Conservation (phyloP, 2,113 vertebrate genomes). For the Ahaetulla prasina region DNA sequence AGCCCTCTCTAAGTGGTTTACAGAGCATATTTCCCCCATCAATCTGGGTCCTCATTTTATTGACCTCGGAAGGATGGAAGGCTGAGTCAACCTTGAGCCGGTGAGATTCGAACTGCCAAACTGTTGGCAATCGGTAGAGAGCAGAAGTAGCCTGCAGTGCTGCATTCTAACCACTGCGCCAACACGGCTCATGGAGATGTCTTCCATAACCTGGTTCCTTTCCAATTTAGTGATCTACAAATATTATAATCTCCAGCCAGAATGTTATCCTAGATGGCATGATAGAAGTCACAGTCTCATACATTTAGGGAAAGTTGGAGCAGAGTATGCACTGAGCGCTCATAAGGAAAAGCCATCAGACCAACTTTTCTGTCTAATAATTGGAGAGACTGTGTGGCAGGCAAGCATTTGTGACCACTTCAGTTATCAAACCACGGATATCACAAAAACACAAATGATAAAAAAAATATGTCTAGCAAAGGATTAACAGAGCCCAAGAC, state of each 20-base stretch:
- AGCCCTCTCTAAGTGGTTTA: too few species aligned
- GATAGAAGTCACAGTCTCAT: not conserved
- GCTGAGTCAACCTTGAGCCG: too few species aligned
- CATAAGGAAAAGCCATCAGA: not conserved
- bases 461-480: slow-evolving; percentile 54
- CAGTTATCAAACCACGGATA: slow-evolving; percentile 39
- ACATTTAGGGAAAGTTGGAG: not conserved
- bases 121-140: too few species aligned
- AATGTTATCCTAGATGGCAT: not conserved
- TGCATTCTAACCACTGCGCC: too few species aligned
- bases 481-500: slow-evolving; percentile 48
- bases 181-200: not conserved
- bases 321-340: not conserved
- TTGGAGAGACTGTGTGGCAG: not conserved
- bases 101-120: too few species aligned
- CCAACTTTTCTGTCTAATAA: not conserved
- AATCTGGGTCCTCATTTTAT: too few species aligned
- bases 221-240: not conserved
- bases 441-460: slow-evolving; percentile 51
- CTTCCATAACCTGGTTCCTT: not conserved
- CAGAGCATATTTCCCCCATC: too few species aligned
- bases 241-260: not conserved
- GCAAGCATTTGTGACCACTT: slow-evolving; percentile 52
- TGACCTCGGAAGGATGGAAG: too few species aligned
- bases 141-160: too few species aligned